phyloP scores from a whole-genome alignment of 2,888 invertebrate genomes.

The Sesia bembeciformis region DNA sequence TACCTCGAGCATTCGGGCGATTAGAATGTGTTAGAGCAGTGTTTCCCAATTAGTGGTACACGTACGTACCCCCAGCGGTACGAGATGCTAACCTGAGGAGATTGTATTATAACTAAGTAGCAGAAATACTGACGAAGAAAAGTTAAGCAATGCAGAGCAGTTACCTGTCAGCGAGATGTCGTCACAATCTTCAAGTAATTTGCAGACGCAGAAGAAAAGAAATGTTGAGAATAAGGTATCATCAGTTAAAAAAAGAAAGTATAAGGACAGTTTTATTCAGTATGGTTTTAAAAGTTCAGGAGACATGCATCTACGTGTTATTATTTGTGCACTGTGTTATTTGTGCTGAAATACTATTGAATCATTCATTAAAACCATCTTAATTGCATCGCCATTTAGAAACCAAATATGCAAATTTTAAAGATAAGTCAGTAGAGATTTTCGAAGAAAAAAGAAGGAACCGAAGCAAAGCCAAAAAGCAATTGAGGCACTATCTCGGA shows the following conservation, averaged over 20 bases:
- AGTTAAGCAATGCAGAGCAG: conserved; percentile 9
- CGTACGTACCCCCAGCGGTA: no score
- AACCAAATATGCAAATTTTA: conserved; percentile 5
- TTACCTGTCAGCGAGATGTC: conserved; percentile 9
- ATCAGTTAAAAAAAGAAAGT: conserved; percentile 6
- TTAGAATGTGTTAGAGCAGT: no score
- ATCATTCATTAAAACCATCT: conserved; percentile 4
- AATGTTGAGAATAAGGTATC: conserved; percentile 9
- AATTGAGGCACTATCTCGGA: conserved; percentile 3
- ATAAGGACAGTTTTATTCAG: conserved; percentile 7
- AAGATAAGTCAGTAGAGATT: conserved; percentile 2
- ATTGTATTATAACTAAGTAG: background rate
- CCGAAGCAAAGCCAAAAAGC: conserved; percentile 4
- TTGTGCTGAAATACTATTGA: conserved; percentile 4
- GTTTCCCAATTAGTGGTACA: no score
- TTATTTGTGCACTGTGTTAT: conserved; percentile 4
- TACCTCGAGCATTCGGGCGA: no score
- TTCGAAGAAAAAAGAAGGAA: conserved; percentile 4
- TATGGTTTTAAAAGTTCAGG: conserved; percentile 6
- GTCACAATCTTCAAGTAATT: conserved; percentile 5
- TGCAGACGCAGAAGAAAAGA: conserved; percentile 7
- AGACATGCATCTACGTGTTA: conserved; percentile 3
- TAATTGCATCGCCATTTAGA: conserved; percentile 5
- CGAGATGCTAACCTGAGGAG: no score
- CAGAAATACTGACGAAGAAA: background rate